Evolutionary conservation across 2,113 vertebrate species (phyloP).

Genomic region (Petroica traversi): DNA sequence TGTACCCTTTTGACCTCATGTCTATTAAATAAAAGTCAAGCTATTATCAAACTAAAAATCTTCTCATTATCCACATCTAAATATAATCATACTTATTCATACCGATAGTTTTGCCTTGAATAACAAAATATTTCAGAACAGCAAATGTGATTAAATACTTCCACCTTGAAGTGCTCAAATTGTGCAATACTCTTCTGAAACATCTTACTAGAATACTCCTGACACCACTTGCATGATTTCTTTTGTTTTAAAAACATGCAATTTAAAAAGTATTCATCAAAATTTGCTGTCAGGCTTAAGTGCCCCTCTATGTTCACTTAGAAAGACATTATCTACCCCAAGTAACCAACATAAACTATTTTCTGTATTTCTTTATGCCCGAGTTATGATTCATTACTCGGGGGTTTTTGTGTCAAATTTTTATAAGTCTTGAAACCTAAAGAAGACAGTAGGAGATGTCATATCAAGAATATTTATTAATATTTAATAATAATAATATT

Average conservation of each 20-base stretch:
- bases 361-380: background rate
- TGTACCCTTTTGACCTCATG: background rate
- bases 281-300: background rate
- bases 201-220: background rate
- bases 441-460: background rate
- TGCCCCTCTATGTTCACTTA: background rate
- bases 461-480: background rate
- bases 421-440: background rate
- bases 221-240: background rate
- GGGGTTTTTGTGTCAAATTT: background rate
- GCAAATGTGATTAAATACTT: background rate
- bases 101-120: background rate
- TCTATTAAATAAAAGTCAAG: background rate
- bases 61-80: background rate
- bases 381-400: background rate
- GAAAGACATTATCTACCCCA: background rate
- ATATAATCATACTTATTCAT: conserved; percentile 1
- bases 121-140: conserved; percentile 26
- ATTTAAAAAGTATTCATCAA: background rate
- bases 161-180: background rate
- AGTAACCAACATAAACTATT: background rate
- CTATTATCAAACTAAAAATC: background rate
- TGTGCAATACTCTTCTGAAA: background rate
- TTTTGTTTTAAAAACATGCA: background rate
- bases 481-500: too few relatives aligned